Base-by-base conservation (phyloP, 1,140 invertebrate genomes). In the Phthorimaea operculella region DNA sequence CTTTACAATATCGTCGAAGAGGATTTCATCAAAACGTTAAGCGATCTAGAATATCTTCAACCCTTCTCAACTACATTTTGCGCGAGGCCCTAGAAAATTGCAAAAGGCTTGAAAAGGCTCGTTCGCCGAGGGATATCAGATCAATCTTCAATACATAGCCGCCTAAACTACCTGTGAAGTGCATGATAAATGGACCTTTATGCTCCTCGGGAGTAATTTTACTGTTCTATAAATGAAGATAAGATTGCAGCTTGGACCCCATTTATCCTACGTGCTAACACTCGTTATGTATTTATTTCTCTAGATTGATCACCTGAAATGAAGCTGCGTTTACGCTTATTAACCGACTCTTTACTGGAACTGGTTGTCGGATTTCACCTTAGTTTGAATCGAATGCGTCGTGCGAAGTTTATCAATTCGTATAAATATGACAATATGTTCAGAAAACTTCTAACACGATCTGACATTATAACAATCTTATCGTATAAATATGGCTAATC, bases 221-320 rank as follows among this genome's bases (percentile, higher is more conserved):
- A 79, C 74, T 76, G 76, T 72, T 68, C 78, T 76, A 81, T 79
- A 81, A 81, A 78, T 74, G 75, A 78, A 72, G 72, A 75, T 81
- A 81, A 79, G 73, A 77, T 80, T 81, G 71, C 61, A 51, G 45
- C 71, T 60, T 60, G 64, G 63, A 68, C 67, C 66, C 63, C 58
- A 72, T 77, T 75, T 72, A 71, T 66, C 57, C 68, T 62, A 66
- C 63, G 57, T 62, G 59, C 60, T 63, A 65, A 61, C 60, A 66
- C 58, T 66, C 54, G 62, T 60, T 60, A 56, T 66, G 54, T 69
- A 57, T 65, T 64, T 71, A 63, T 71, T 63, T 63, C 58, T 53
- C 17, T 16, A 61, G 57, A 67, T 64, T 60, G 60, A 65, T 65
- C 57, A 58, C 58, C 55, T 62, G 44, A 57, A 59, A 56, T 52